These are phyloP conservation scores for Enteromius fasciolatus DNA, from an alignment of 2,797 vertebrate genomes.

Conservation along the genomic window DNA sequence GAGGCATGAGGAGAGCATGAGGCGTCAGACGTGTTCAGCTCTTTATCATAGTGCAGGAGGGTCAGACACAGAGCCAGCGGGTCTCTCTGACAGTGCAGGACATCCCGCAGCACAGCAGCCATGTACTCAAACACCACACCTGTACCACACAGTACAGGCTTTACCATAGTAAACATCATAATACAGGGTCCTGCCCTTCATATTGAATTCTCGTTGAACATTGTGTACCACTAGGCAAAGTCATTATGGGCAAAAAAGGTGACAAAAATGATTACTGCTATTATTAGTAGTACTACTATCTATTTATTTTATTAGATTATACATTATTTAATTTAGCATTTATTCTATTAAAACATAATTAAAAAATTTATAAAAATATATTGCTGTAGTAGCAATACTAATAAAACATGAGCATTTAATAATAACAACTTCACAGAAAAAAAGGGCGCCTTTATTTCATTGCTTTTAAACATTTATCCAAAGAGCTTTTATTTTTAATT, in stretches of 20 bases:
- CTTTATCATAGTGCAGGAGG: slow-evolving; percentile 88
- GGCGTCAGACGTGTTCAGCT: slow-evolving; percentile 67
- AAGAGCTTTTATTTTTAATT: not conserved
- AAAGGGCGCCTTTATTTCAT: not conserved
- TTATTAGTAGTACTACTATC: not conserved
- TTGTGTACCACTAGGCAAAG: not conserved
- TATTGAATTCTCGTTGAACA: not conserved
- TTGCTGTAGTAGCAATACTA: not conserved
- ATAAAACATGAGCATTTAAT: too few species aligned
- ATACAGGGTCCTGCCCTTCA: not conserved
- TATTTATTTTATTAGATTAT: too few species aligned
- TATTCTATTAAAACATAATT: not conserved
- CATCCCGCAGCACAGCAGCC: slow-evolving; percentile 81
- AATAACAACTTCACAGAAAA: not conserved
- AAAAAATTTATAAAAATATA: not conserved
- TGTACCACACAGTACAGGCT: slow-evolving; percentile 54
- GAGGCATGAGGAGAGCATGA: slow-evolving; percentile 65
- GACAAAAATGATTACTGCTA: not conserved
- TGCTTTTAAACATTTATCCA: not conserved
- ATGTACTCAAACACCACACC: slow-evolving; percentile 80
- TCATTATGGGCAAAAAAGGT: not conserved
- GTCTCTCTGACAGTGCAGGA: slow-evolving; percentile 92
- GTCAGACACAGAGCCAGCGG: slow-evolving; percentile 89
- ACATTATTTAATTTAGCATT: not conserved
- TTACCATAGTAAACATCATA: not conserved